Evolutionary conservation across 2,113 vertebrate species (phyloP), one percentile per base, ranked within the genome.

Genomic region (Pollachius pollachius): DNA sequence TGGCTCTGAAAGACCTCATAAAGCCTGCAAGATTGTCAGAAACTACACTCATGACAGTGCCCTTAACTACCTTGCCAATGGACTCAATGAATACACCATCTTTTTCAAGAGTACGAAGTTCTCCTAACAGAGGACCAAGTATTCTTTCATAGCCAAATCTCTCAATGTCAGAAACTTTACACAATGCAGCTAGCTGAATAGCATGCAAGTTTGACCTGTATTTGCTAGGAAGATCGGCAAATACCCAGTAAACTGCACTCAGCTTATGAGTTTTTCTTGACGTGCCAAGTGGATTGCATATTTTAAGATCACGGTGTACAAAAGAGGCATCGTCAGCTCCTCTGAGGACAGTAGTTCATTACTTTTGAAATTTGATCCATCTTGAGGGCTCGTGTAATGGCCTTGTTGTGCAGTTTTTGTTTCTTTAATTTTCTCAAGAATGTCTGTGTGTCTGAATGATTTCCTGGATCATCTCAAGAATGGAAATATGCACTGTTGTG

Each of bases 371-470:
- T 37, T 4, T 37, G 34, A 37, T 37, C 34, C 34, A 37, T 37
- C 34, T 37, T 37, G 34, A 37, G 3, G 34, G 34, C 34, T 37
- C 34, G 8, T 37, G 34, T 37, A 37, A 37, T 37, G 34, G 8
- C 34, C 34, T 37, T 37, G 34, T 37, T n/a, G n/a, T n/a, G 34
- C 34, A 4, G 34, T 37, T 37, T 37, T 37, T 37, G 34, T 37
- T 71, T 34, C 48, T 60, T 0, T 68, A 77, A 82, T 74, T 37
- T 69, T 77, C 9, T 5, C 52, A 1, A 79, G 34, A 62, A 84
- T 73, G 7, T 85, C 67, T 48, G 71, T 76, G 17, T 80, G 68
- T 78, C 71, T 82, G 25, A 82, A 82, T 15, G n/a, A 78, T 52
- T 21, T 76, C 70, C 4, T 81, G 82, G 65, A 77, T 68, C 64